Base-by-base conservation (phyloP, 1,140 invertebrate species). In the Drosophila sturtevanti region DNA sequence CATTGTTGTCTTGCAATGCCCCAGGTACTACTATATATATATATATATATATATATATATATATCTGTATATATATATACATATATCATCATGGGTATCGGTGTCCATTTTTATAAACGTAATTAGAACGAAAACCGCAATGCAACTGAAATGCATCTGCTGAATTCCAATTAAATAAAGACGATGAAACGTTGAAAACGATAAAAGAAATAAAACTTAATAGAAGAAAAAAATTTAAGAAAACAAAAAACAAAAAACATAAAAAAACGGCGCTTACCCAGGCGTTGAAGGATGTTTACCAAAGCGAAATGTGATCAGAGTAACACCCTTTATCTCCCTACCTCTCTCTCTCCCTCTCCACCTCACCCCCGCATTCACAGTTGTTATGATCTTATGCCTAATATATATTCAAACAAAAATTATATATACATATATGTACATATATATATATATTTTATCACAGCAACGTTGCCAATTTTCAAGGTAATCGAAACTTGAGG, bases 61-160 rank as follows among this genome's bases (percentile, higher is more conserved):
- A 27, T 51, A 34, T n/a, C 27, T 31, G 7, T 31, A 31, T 31
- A 31, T 31, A 52, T 38, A 51, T 61, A 56, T 35, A 51, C 41
- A 59, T 65, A 48, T 67, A 31, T 41, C 52, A 60, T 7, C 14
- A 58, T 52, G 48, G 63, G 72, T 80, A 80, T 80, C 77, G 77
- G 66, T 76, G 71, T 76, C 63, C 61, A 80, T 68, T 59, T 58
- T 22, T 31, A 58, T 60, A 60, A 69, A 76, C 72, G 82, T 86
- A 86, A 86, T 86, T 79, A 82, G 82, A 86, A 86, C 81, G 81
- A 77, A 77, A 75, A 75, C 44, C 69, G 61, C 63, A 59, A 31
- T 21, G 66, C 77, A 71, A 66, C 64, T 78, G 81, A 87, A 86
- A 87, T 86, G 78, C 62, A 86, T 86, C 81, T 86, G 74, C 35